Evolutionary conservation across 2,888 invertebrate genomes (phyloP), one percentile per base, ranked within the genome.

Genomic region (Acleris sparsana): DNA sequence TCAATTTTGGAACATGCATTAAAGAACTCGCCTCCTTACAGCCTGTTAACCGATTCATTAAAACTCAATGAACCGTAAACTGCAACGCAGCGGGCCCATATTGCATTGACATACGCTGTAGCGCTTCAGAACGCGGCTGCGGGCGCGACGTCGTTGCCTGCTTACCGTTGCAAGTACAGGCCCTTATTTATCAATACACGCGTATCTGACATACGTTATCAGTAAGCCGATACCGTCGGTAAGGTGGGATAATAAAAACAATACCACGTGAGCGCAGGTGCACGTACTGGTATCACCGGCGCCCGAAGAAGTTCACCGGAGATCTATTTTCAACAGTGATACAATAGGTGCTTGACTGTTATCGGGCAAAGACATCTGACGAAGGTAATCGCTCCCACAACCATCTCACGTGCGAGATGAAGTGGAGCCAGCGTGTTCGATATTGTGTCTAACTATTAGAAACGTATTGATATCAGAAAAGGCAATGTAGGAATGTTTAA

Each of bases 181-280:
- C 83, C 79, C 75, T 75, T 78, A 77, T 67, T 71, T 69, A 68
- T 72, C 68, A 67, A 64, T 71, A 71, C 62, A 71, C 71, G 64
- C 69, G 67, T 75, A 74, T 76, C 76, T 72, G 68, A 71, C 74
- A 75, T 80, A 78, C 80, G 80, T 84, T 88, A 89, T 91, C 87
- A 79, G 72, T 70, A 70, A 70, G 71, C 71, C 74, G 84, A 83
- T 86, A 86, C 79, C 77, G 75, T 71, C 72, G 76, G 73, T 74
- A 71, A 73, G 76, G 74, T 77, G 78, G 85, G 80, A 86, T 85
- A 88, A 88, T 87, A 89, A 89, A 91, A 90, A 92, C 91, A 92
- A 86, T 85, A 81, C 83, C 91, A 91, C 89, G 91, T 90, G 92
- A 90, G 73, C 73, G 73, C 69, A 80, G 73, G 73, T 72, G 79